Evolutionary conservation across 2,888 invertebrate species (phyloP).

Genomic region (Hecatera dysodea): DNA sequence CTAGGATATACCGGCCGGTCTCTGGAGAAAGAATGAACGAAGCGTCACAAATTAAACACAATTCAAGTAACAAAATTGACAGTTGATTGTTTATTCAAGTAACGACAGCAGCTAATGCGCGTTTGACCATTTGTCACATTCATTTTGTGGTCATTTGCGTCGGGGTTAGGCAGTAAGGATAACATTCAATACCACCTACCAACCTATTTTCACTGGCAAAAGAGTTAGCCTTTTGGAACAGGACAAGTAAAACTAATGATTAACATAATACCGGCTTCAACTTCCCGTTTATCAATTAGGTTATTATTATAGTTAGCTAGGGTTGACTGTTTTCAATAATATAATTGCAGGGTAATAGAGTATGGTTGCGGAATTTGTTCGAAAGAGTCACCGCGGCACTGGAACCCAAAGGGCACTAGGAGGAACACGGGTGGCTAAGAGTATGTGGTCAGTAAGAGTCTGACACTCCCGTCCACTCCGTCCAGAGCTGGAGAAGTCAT

Average conservation of each 20-base stretch:
- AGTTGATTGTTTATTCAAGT: not conserved
- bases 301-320: conserved; percentile 4
- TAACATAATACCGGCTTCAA: not conserved
- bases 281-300: not conserved
- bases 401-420: too few species aligned
- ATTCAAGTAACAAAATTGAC: not conserved
- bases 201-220: not conserved
- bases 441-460: too few species aligned
- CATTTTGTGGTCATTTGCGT: too few species aligned
- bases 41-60: not conserved
- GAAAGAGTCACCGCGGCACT: too few species aligned
- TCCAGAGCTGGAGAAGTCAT: too few species aligned
- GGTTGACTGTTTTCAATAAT: not conserved
- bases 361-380: too few species aligned
- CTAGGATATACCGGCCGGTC: not conserved
- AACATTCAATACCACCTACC: too few species aligned
- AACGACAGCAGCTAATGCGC: not conserved
- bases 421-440: too few species aligned
- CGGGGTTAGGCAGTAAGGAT: too few species aligned
- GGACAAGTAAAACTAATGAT: not conserved
- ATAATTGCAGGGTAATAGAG: not conserved
- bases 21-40: not conserved
- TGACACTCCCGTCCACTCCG: too few species aligned
- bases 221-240: not conserved
- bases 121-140: not conserved